Conservation (phyloP, 2,797 vertebrate genomes). For the Lates japonicus region DNA sequence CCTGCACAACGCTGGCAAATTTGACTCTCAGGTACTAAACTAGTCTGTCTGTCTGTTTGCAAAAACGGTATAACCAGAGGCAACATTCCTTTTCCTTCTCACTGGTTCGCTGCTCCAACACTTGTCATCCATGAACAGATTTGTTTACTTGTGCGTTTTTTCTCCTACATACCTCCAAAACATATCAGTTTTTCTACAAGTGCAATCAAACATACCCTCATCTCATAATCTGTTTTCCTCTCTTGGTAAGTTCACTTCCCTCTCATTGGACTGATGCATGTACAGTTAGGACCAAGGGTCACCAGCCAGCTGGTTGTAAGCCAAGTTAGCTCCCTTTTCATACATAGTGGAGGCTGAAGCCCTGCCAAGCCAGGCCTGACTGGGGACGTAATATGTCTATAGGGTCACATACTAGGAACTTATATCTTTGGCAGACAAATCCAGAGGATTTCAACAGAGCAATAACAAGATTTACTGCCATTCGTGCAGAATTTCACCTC, state of each 20-base stretch:
- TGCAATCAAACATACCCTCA: conserved; percentile 25
- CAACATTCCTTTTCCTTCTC: conserved; percentile 59
- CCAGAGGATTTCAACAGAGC: conserved; percentile 30
- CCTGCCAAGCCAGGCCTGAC: conserved; percentile 65
- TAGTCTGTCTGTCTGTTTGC: conserved; percentile 53
- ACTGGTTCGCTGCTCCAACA: conserved; percentile 39
- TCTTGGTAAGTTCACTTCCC: conserved; percentile 65
- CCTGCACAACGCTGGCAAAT: conserved; percentile 99
- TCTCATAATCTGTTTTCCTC: conserved; percentile 58
- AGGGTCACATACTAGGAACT: conserved; percentile 67
- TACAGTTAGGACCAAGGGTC: conserved; percentile 57
- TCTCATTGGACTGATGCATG: conserved; percentile 60
- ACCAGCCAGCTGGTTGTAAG: conserved; percentile 75
- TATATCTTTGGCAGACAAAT: conserved; percentile 43
- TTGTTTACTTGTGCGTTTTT: conserved; percentile 31
- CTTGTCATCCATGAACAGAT: conserved; percentile 40
- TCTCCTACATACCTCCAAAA: conserved; percentile 26
- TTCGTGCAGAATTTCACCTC: conserved; percentile 20
- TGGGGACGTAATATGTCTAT: conserved; percentile 66
- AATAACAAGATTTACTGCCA: conserved; percentile 27
- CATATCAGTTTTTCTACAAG: conserved; percentile 37
- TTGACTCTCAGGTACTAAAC: conserved; percentile 97
- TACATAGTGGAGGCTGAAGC: conserved; percentile 70
- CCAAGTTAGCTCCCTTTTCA: conserved; percentile 79
- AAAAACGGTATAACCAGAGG: conserved; percentile 57